Conservation (phyloP, 2,113 vertebrate genomes). For the Hydrochoerus hydrochaeris region DNA sequence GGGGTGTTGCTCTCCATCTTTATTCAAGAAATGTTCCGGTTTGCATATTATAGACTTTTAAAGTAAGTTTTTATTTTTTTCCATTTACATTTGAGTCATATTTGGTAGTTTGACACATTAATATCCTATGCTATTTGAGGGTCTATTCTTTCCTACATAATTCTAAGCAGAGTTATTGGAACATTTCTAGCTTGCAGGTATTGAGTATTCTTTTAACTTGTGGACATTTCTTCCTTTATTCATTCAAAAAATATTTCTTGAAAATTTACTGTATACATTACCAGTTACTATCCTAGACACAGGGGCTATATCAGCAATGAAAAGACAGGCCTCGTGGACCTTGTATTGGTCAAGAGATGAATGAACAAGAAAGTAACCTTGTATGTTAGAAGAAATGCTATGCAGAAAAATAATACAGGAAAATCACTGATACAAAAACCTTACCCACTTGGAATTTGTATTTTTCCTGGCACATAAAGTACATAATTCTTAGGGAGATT, state of each 20-base stretch:
- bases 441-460: neutral
- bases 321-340: neutral
- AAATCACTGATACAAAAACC: conserved; percentile 33
- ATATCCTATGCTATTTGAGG: neutral
- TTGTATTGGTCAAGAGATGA: neutral
- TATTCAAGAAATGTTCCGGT: conserved; percentile 88
- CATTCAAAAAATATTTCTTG: conserved; percentile 44
- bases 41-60: conserved; percentile 87
- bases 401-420: conserved; percentile 36
- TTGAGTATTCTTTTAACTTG: conserved; percentile 39
- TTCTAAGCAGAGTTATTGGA: neutral
- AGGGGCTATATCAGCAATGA: neutral
- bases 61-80: conserved; percentile 86
- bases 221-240: neutral
- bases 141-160: neutral
- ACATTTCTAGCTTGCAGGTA: neutral
- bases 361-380: conserved; percentile 23
- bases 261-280: conserved; percentile 16
- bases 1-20: conserved; percentile 88
- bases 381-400: neutral
- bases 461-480: neutral
- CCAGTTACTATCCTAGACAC: neutral
- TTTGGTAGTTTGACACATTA: conserved; percentile 53
- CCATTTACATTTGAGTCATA: neutral
- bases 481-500: conserved; percentile 7